Percentiles rank a stretch among this genome's conserved stretches.
Conservation (phyloP, 2,113 vertebrate species). For the Chinchilla lanigera region DNA sequence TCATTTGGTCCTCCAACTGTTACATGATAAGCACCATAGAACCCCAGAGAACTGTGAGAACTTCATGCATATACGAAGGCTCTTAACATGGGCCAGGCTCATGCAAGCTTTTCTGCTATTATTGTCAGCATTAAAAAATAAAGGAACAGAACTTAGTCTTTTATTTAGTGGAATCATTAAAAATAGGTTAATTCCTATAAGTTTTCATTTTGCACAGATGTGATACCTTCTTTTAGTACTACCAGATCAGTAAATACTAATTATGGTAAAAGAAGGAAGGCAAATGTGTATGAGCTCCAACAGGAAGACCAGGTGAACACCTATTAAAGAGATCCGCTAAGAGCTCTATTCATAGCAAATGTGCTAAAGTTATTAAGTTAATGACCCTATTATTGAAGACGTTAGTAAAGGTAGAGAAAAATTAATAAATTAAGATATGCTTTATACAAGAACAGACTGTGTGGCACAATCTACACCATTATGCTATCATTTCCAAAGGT, state of each 20-base stretch:
- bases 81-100: not conserved
- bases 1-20: not conserved
- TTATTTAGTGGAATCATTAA: not conserved
- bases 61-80: not conserved
- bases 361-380: not conserved
- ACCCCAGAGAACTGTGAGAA: not conserved
- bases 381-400: not conserved
- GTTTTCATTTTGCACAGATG: not conserved
- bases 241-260: not conserved
- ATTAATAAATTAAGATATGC: not conserved
- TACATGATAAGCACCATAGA: not conserved
- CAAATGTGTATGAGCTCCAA: not conserved
- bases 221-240: not conserved
- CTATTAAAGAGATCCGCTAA: not conserved
- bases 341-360: not conserved
- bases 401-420: not conserved
- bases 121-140: not conserved
- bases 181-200: not conserved
- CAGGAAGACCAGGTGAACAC: not conserved
- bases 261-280: not conserved
- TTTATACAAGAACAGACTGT: not conserved
- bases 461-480: not conserved
- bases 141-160: not conserved
- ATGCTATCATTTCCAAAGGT: not conserved
- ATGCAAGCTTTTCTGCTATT: not conserved